Conservation (phyloP, 2,888 invertebrate species). For the Chalcosyrphus nemorum region DNA sequence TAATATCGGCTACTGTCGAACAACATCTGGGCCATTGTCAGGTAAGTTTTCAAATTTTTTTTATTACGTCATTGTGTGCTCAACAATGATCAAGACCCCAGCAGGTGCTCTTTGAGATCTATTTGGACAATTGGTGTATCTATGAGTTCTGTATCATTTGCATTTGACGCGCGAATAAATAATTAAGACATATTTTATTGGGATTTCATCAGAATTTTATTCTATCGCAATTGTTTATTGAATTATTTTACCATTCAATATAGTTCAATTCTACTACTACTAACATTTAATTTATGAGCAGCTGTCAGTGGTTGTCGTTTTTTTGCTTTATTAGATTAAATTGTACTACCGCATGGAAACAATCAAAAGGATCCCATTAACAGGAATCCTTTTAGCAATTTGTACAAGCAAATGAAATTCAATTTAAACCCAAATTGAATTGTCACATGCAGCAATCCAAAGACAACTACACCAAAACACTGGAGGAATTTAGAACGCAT, state of each 20-base stretch:
- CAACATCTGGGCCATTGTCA: conserved; percentile 92
- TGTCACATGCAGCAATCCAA: not conserved
- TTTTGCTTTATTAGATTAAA: not conserved
- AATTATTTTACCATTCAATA: not conserved
- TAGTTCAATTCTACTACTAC: too few species aligned
- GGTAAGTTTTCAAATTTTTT: conserved; percentile 82
- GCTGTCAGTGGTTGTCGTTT: not conserved
- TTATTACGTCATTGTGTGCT: not conserved
- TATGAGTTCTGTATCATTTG: not conserved
- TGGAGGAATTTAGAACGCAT: too few species aligned
- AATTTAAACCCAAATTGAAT: not conserved
- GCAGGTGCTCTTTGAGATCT: conserved; percentile 1
- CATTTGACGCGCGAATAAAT: conserved; percentile 6
- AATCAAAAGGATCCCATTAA: too few species aligned
- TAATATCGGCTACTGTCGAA: conserved; percentile 92
- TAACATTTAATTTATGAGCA: not conserved
- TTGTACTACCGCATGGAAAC: too few species aligned
- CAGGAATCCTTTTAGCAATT: too few species aligned
- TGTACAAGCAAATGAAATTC: not conserved
- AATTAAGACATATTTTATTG: not conserved
- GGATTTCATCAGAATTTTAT: conserved; percentile 25
- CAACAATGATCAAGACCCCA: not conserved
- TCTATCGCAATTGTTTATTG: not conserved
- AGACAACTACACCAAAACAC: too few species aligned
- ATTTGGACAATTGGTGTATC: not conserved